Percentiles rank a stretch among this genome's conserved stretches.
phyloP scores from a whole-genome alignment of 2,113 vertebrate species.

The Coregonus clupeaformis region DNA sequence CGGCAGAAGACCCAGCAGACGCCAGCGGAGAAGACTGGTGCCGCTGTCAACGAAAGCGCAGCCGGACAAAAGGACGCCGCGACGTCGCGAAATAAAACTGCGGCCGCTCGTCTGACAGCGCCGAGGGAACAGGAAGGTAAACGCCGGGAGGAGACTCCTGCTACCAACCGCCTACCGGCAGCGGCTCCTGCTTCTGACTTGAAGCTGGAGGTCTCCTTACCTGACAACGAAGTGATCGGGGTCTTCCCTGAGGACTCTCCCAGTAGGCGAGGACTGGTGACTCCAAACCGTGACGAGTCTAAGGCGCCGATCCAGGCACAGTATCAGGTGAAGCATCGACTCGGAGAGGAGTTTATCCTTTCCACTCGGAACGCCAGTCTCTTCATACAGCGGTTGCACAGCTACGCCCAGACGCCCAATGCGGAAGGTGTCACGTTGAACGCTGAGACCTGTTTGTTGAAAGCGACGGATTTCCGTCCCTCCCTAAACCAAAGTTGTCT shows the following conservation, averaged over 20 bases:
- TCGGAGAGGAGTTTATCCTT: conserved; percentile 60
- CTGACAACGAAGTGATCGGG: conserved; percentile 74
- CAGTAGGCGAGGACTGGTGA: conserved; percentile 44
- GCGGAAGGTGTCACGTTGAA: conserved; percentile 45
- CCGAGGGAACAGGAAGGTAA: conserved; percentile 19
- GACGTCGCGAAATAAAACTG: conserved; percentile 33
- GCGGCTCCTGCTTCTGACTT: conserved; percentile 49
- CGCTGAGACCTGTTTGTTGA: conserved; percentile 35
- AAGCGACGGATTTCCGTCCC: conserved; percentile 48
- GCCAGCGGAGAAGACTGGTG: conserved; percentile 3
- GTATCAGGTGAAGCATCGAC: conserved; percentile 27
- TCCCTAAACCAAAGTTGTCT: conserved; percentile 51
- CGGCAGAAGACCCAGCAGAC: conserved; percentile 26
- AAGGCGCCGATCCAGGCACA: conserved; percentile 25
- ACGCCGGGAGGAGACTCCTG: conserved; percentile 29
- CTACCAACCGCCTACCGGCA: not conserved
- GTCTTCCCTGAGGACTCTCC: conserved; percentile 53
- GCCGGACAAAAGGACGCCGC: conserved; percentile 43
- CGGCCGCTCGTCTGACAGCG: conserved; percentile 18
- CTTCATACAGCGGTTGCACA: conserved; percentile 65
- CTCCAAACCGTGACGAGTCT: conserved; percentile 53
- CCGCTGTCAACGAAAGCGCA: conserved; percentile 32
- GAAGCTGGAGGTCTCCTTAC: conserved; percentile 70
- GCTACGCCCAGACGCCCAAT: conserved; percentile 60
- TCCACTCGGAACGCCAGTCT: conserved; percentile 44